These are phyloP conservation scores for Botia almorhae DNA, from an alignment of 2,797 vertebrate genomes.

Conservation along the genomic window DNA sequence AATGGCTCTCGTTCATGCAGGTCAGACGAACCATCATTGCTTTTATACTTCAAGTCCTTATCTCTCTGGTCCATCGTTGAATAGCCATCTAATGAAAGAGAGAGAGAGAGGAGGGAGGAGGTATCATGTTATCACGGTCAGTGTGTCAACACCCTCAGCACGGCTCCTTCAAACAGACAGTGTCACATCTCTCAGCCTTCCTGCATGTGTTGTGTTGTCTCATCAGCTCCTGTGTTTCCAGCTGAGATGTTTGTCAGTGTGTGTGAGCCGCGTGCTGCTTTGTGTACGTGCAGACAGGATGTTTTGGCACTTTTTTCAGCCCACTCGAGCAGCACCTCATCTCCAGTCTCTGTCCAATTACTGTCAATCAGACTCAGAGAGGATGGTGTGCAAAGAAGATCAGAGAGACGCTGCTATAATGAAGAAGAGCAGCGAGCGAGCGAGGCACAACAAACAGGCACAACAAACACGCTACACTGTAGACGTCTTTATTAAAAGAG, in stretches of 20 bases:
- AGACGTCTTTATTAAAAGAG: conserved; percentile 71
- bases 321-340: conserved; percentile 28
- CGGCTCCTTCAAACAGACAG: conserved; percentile 16
- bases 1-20: conserved; percentile 89
- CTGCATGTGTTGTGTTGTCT: conserved; percentile 4
- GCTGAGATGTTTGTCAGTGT: conserved; percentile 6
- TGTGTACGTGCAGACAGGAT: conserved; percentile 17
- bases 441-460: not conserved
- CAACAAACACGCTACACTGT: conserved; percentile 49
- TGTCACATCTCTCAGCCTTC: conserved; percentile 26
- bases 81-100: conserved; percentile 86
- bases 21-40: conserved; percentile 82
- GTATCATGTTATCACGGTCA: not conserved
- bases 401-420: conserved; percentile 23
- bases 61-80: conserved; percentile 94
- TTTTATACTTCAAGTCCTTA: conserved; percentile 89
- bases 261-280: conserved; percentile 15
- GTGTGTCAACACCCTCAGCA: conserved; percentile 5
- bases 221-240: conserved; percentile 3
- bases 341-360: conserved; percentile 56
- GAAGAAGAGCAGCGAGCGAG: not conserved
- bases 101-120: conserved; percentile 42
- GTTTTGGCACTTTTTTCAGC: conserved; percentile 30
- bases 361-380: conserved; percentile 56
- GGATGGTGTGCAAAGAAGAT: conserved; percentile 41